A percentile compares a stretch with the other conserved stretches of the same genome.
Evolutionary conservation across 2,113 vertebrate species (phyloP).

Genomic region (Ibidorhyncha struthersii): DNA sequence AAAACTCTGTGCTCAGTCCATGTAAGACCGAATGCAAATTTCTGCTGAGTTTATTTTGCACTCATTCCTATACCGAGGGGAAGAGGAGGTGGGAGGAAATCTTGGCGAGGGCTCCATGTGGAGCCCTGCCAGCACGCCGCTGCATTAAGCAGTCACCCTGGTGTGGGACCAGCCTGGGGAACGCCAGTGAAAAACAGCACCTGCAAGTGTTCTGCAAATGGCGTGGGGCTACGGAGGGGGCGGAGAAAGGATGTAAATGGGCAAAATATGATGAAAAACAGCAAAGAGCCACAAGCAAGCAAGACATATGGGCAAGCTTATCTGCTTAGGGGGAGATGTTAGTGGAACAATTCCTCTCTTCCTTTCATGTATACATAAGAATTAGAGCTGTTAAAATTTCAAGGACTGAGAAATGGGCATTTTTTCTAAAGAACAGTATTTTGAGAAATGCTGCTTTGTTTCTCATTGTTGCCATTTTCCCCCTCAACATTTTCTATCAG

Average conservation of each 20-base stretch:
- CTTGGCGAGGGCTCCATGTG: background rate
- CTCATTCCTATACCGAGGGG: background rate
- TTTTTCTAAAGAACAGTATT: background rate
- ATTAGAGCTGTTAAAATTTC: background rate
- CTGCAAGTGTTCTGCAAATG: background rate
- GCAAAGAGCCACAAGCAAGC: background rate
- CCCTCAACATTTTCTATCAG: background rate
- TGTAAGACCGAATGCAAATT: slow-evolving; percentile 17
- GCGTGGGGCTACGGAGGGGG: background rate
- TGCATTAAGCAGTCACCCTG: background rate
- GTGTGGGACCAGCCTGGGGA: background rate
- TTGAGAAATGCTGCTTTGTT: background rate
- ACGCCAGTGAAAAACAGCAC: background rate
- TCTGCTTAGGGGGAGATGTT: background rate
- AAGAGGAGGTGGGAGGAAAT: background rate
- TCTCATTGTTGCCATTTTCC: background rate
- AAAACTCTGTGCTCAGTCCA: background rate
- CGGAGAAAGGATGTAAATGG: background rate
- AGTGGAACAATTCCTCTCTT: background rate
- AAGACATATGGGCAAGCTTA: background rate
- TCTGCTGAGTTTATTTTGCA: background rate
- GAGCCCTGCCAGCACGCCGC: background rate
- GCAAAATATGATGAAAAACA: slow-evolving; percentile 2
- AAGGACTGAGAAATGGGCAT: background rate
- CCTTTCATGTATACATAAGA: background rate